Base-by-base conservation (phyloP, 2,113 vertebrate species). In the Hypocryptadius cinnamomeus region DNA sequence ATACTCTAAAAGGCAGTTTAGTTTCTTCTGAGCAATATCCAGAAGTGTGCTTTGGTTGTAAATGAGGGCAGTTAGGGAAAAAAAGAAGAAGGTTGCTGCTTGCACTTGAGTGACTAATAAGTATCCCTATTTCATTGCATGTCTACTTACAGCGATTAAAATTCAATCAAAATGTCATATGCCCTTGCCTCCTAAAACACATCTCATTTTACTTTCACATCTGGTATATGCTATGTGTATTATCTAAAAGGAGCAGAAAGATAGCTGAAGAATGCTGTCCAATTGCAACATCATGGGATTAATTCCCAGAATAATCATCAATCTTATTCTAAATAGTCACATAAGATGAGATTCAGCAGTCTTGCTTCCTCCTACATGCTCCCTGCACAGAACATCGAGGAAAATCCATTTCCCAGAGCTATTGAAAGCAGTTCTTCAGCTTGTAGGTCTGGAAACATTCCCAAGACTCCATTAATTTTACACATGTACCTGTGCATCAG, bases 401-500 rank as follows among this genome's bases (percentile, higher is more conserved):
- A 65, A 92, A 89, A 81, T 33, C 25, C 56, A 88, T 85, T 77
- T 88, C 44, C 68, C 68, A 88, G 48, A 63, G 42, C 57, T 60
- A 92, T 1, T 47, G 31, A 78, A 80, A 93, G 74, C 44, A 72
- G 64, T 61, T 83, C 51, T 88, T 94, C 78, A 85, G 28, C 33
- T 30, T 60, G 37, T 30, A 84, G 33, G 51, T 69, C 48, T 64
- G 61, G 86, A 92, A 91, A 94, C 45, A 35, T 82, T 60, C 39
- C 57, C 59, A 59, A 76, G 57, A 85, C 3, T 31, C 44, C 56
- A 83, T 89, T 68, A 86, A 83, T 89, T 78, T 94, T 80, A 31
- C 25, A 84, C 23, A 82, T 85, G 21, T 97, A 98, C 98, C 98
- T 97, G 97, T 86, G 90, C 39, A 71, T 91, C 94, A 30, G 95